Base-by-base conservation (phyloP, 2,888 invertebrate species). In the Polyommatus iphigenia region DNA sequence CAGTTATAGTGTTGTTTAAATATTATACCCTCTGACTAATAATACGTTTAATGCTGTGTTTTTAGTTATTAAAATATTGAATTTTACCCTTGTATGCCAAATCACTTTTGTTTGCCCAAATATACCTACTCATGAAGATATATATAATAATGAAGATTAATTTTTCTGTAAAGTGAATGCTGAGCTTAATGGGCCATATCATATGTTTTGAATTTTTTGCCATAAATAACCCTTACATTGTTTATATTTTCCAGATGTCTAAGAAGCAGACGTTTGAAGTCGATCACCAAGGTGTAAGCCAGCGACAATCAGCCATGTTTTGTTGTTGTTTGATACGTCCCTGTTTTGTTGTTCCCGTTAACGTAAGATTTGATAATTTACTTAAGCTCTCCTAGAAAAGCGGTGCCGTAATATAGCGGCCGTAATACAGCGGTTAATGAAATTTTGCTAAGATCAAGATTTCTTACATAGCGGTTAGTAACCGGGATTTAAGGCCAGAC, bases 241-340 rank as follows among this genome's bases (percentile, higher is more conserved):
- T 41, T 46, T 46, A 46, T 46, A 18, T 76, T 7, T 81, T 84
- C 83, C 87, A 93, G 93, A 81, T 92, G 91, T 83, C 85, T 92
- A 79, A 88, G 90, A 79, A 92, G 91, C 88, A 87, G 89, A 82
- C 88, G 87, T 84, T 80, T 91, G 88, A 93, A 93, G 83, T 87
- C 88, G 76, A 86, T 93, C 80, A 90, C 93, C 79, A 93, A 93
- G 85, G 93, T 93, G 79, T 93, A 93, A 91, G 82, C 80, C 77
- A 50, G 46, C 46, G 29, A 50, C 50, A 18, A 0, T 50, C 50
- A 18, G 18, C 73, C 24, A 57, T 62, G 57, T 76, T 75, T 67
- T 18, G 78, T 77, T 78, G 80, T 77, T 78, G 79, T 81, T 81
- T 79, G 20, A 29, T 20, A 41, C 46, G 73, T 46, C 46, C 80